These are phyloP conservation scores for Scrobipalpa atriplicella DNA, from an alignment of 2,888 invertebrate species.

Conservation along the genomic window DNA sequence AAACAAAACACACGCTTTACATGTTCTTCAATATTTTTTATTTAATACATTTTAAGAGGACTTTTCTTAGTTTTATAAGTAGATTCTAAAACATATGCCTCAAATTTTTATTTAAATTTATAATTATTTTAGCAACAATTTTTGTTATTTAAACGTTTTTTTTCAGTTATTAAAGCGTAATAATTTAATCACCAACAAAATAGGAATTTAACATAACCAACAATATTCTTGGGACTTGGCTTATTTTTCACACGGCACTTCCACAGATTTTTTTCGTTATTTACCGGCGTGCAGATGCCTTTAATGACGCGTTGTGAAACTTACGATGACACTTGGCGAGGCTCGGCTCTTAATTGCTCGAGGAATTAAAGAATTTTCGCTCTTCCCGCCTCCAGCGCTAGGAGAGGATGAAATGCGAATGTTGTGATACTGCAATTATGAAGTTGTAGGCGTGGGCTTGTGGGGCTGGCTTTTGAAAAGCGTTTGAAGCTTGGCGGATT, in stretches of 20 bases:
- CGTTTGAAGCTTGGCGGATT: background rate
- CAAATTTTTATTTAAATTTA: too few relatives aligned
- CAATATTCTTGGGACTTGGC: background rate
- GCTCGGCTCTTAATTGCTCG: conserved; percentile 76
- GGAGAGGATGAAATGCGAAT: conserved; percentile 65
- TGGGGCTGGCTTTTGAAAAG: conserved; percentile 10
- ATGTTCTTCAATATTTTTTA: too few relatives aligned
- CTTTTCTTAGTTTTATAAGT: too few relatives aligned
- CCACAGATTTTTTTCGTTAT: conserved; percentile 71
- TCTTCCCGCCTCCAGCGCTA: conserved; percentile 53
- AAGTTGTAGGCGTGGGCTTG: background rate
- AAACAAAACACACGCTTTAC: too few relatives aligned
- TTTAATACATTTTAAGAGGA: too few relatives aligned
- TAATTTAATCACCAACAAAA: too few relatives aligned
- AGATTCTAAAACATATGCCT: too few relatives aligned
- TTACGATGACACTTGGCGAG: conserved; percentile 81
- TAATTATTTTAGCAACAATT: too few relatives aligned
- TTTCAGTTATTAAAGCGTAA: too few relatives aligned
- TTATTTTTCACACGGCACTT: background rate
- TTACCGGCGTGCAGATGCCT: conserved; percentile 80
- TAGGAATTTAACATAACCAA: background rate
- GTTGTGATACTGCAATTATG: conserved; percentile 48
- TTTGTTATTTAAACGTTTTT: too few relatives aligned
- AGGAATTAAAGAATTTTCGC: conserved; percentile 80
- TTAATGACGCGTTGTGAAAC: conserved; percentile 81